Percentiles rank a stretch among this genome's conserved stretches.
These are phyloP conservation scores for Cryptophagus acutangulus DNA, from an alignment of 2,888 invertebrate genomes.

Conservation along the genomic window DNA sequence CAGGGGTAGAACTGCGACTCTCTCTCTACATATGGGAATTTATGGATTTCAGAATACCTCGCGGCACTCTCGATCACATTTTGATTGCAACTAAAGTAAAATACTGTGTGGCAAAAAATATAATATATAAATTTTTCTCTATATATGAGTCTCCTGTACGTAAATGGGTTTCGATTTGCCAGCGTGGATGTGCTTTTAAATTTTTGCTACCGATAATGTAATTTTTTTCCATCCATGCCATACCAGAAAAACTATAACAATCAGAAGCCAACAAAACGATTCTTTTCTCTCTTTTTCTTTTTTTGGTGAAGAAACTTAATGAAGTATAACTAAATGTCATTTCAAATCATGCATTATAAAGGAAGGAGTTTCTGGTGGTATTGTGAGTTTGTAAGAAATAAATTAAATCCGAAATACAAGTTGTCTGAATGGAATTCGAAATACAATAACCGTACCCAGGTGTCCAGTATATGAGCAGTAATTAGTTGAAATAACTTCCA, in stretches of 20 bases:
- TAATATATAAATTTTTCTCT: conserved; percentile 24
- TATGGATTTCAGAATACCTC: conserved; percentile 48
- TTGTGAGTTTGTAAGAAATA: conserved; percentile 19
- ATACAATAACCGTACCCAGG: conserved; percentile 23
- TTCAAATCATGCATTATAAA: too few species aligned
- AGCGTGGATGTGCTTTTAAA: too few species aligned
- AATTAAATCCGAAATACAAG: conserved; percentile 16
- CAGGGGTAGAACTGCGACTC: conserved; percentile 36
- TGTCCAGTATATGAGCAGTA: conserved; percentile 18
- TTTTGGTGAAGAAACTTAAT: conserved; percentile 1
- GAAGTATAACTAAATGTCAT: neutral
- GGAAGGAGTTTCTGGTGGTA: too few species aligned
- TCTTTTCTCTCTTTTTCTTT: too few species aligned
- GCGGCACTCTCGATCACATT: conserved; percentile 46
- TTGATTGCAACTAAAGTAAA: conserved; percentile 42
- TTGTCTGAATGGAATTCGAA: conserved; percentile 23
- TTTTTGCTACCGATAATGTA: too few species aligned
- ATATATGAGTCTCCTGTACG: too few species aligned
- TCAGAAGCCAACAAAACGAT: too few species aligned
- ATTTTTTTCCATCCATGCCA: too few species aligned
- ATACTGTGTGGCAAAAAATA: conserved; percentile 28
- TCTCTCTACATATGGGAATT: conserved; percentile 46
- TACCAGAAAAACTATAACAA: too few species aligned
- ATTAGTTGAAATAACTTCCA: conserved; percentile 17
- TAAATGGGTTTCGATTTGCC: conserved; percentile 24